phyloP scores from a whole-genome alignment of 2,113 vertebrate species.

The Rhea americana region DNA sequence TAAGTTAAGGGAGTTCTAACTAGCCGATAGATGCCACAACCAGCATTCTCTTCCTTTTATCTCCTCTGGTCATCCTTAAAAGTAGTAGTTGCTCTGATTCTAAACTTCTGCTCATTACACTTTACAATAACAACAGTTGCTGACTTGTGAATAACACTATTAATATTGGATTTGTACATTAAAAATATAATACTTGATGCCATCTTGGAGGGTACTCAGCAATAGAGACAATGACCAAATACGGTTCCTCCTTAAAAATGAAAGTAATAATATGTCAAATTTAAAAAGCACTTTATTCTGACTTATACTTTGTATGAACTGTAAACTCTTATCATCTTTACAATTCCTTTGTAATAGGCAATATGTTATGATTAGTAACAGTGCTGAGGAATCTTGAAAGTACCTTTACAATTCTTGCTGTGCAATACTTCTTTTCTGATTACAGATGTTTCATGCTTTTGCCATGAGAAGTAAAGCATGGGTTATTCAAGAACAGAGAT shows the following conservation, averaged over 20 bases:
- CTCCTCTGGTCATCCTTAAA: background rate
- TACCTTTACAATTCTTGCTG: background rate
- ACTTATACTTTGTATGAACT: background rate
- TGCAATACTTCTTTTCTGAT: conserved; percentile 19
- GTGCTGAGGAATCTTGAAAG: background rate
- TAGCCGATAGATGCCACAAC: background rate
- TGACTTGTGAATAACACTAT: background rate
- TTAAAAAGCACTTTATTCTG: conserved; percentile 18
- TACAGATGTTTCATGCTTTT: background rate
- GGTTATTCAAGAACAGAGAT: background rate
- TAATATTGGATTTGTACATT: background rate
- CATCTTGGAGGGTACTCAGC: background rate
- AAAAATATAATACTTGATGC: background rate
- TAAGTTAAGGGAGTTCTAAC: background rate
- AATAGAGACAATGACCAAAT: background rate
- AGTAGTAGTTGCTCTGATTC: background rate
- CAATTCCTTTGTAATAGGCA: background rate
- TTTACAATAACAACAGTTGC: background rate
- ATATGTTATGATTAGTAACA: background rate
- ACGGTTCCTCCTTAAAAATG: background rate
- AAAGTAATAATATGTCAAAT: background rate
- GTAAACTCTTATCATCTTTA: background rate
- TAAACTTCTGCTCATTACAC: background rate
- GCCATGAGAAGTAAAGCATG: conserved; percentile 16
- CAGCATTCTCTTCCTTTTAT: rapidly evolving